Evolutionary conservation across 2,888 invertebrate genomes (phyloP).

Genomic region (Eupithecia dodoneata): DNA sequence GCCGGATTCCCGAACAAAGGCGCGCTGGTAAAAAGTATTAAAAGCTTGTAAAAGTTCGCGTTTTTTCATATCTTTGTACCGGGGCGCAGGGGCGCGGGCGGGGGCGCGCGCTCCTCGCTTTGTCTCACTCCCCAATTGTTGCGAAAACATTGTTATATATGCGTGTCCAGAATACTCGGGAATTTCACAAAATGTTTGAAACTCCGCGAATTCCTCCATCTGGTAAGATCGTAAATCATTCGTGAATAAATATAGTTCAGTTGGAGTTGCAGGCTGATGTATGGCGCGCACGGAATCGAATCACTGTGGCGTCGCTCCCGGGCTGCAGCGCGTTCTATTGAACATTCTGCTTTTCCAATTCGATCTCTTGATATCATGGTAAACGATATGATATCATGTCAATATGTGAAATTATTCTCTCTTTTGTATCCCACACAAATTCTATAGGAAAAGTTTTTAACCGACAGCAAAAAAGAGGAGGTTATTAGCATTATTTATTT

Average conservation of each 20-base stretch:
- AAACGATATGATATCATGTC: neutral
- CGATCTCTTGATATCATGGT: neutral
- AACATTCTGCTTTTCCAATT: conserved; percentile 1
- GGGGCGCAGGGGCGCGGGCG: neutral
- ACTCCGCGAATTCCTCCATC: neutral
- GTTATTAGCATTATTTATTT: too few species aligned
- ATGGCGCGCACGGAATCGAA: conserved; percentile 12
- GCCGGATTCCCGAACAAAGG: conserved; percentile 46
- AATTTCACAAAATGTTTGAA: neutral
- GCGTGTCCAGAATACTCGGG: neutral
- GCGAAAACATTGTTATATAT: conserved; percentile 7
- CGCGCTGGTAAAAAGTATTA: conserved; percentile 54
- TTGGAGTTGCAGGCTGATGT: neutral
- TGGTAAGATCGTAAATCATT: conserved; percentile 16
- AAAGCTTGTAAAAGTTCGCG: conserved; percentile 48
- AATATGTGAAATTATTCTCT: neutral
- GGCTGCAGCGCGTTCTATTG: conserved; percentile 6
- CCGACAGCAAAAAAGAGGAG: too few species aligned
- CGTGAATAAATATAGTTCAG: conserved; percentile 1
- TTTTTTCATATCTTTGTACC: conserved; percentile 36
- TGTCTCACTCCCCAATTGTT: conserved; percentile 15
- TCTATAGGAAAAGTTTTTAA: too few species aligned
- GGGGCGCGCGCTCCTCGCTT: conserved; percentile 4
- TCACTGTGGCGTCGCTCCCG: conserved; percentile 9
- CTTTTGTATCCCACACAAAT: too few species aligned